Evolutionary conservation across 2,113 vertebrate species (phyloP).

Genomic region (Neoarius graeffei): DNA sequence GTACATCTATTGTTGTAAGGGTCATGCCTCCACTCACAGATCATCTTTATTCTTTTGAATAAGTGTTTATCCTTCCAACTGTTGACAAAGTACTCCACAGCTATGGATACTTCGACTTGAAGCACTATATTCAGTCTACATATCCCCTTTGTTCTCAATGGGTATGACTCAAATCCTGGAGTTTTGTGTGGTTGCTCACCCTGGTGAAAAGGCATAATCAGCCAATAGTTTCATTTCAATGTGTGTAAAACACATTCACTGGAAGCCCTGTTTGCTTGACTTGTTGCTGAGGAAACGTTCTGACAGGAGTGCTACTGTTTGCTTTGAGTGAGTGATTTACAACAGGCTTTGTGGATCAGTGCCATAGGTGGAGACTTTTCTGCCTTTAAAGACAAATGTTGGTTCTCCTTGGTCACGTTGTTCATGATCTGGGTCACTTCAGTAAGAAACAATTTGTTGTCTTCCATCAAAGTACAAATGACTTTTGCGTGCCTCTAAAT

Average conservation of each 20-base stretch:
- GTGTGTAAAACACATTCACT: conserved; percentile 50
- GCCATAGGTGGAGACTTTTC: not conserved
- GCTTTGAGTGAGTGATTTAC: conserved; percentile 43
- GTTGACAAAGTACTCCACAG: not conserved
- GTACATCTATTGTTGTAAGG: not conserved
- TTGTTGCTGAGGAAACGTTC: conserved; percentile 55
- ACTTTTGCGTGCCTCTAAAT: not conserved
- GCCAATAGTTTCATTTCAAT: conserved; percentile 36
- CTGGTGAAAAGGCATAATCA: conserved; percentile 42
- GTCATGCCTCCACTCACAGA: not conserved
- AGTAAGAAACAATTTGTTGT: not conserved
- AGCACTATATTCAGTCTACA: not conserved
- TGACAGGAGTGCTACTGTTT: conserved; percentile 46
- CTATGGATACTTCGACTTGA: not conserved
- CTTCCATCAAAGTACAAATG: not conserved
- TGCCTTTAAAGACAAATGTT: not conserved
- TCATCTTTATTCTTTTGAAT: not conserved
- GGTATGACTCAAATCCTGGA: conserved; percentile 11
- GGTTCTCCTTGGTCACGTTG: not conserved
- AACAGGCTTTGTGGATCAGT: conserved; percentile 2
- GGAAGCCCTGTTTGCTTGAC: conserved; percentile 59
- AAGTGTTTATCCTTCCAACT: not conserved
- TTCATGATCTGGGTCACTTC: not conserved
- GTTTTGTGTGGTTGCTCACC: conserved; percentile 34
- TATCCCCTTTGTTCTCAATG: not conserved